Percentiles rank a stretch among this genome's conserved stretches.
phyloP scores from a whole-genome alignment of 1,140 invertebrate genomes.

The Bathynomus jamesi region DNA sequence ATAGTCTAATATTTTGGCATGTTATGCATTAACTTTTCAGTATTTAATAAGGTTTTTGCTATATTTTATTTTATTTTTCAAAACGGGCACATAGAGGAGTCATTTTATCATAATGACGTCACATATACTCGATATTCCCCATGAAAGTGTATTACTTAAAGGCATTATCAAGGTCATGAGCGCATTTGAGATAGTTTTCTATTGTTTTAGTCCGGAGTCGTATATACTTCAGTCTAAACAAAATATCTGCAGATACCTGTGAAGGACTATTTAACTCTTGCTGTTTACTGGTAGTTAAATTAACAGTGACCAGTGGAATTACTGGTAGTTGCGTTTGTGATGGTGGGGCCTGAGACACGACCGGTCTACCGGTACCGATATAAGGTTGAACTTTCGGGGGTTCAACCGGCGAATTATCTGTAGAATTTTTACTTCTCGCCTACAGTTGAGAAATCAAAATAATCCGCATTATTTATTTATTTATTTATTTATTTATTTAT shows the following conservation, averaged over 20 bases:
- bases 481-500: not conserved
- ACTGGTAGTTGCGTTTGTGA: not conserved
- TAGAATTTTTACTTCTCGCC: slow-evolving; percentile 27
- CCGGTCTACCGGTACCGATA: slow-evolving; percentile 22
- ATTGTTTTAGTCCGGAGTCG: no score
- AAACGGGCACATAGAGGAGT: no score
- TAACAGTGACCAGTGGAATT: not conserved
- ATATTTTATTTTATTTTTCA: no score
- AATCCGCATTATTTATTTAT: not conserved
- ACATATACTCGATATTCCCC: no score
- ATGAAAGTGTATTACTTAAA: no score
- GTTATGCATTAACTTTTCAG: no score
- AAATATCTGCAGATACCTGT: not conserved
- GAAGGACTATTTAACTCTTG: no score
- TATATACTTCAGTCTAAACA: not conserved
- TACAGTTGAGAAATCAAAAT: not conserved
- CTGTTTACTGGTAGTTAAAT: not conserved
- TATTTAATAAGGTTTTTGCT: no score
- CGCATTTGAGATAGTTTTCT: no score
- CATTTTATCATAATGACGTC: no score
- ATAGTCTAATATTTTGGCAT: no score
- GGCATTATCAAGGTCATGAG: no score
- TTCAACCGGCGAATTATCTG: slow-evolving; percentile 5
- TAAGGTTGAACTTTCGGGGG: slow-evolving; percentile 13
- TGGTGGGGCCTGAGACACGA: slow-evolving; percentile 19